These are phyloP conservation scores for Cryptoprocta ferox DNA, from an alignment of 2,797 vertebrate genomes.

Conservation along the genomic window DNA sequence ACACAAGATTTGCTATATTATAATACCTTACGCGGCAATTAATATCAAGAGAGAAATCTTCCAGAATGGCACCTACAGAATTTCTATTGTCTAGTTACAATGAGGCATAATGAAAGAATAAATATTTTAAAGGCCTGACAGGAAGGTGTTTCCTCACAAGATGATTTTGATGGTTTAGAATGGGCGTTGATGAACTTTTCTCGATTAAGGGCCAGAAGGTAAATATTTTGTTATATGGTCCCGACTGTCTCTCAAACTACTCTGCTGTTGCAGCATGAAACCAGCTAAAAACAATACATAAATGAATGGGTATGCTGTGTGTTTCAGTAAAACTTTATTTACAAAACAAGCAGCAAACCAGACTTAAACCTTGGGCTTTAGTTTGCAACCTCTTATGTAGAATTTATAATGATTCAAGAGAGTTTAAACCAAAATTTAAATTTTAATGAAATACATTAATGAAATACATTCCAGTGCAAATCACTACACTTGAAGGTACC, in stretches of 20 bases:
- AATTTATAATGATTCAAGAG: neutral
- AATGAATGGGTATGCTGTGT: neutral
- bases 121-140: neutral
- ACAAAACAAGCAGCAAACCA: neutral
- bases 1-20: neutral
- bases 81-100: slow-evolving; percentile 16
- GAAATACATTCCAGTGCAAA: neutral
- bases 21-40: neutral
- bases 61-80: neutral
- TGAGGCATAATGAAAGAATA: neutral
- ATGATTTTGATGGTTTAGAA: neutral
- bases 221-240: neutral
- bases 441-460: neutral
- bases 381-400: neutral
- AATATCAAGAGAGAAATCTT: slow-evolving; percentile 24
- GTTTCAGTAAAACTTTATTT: slow-evolving; percentile 1
- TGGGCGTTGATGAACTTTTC: neutral
- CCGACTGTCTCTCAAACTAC: neutral
- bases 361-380: neutral
- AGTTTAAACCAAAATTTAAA: neutral
- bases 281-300: neutral
- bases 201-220: neutral
- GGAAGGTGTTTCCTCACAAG: neutral
- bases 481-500: neutral
- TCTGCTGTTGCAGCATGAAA: neutral